phyloP scores from a whole-genome alignment of 92 coral and sea anemone species.

The Porites cylindrica region DNA sequence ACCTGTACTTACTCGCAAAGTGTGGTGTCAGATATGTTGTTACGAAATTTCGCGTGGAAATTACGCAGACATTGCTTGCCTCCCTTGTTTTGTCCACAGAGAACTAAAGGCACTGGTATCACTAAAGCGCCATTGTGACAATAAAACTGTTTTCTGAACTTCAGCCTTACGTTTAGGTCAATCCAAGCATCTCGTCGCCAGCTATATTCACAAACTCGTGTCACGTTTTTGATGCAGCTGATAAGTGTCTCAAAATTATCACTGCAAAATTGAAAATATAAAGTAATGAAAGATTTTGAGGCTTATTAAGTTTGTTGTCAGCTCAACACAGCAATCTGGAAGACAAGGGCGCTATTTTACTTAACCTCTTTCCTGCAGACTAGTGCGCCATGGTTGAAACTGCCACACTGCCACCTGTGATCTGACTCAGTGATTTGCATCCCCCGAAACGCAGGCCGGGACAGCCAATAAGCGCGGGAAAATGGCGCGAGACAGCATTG shows the following conservation, averaged over 20 bases:
- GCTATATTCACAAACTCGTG: conserved; percentile 42
- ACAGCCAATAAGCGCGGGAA: no score
- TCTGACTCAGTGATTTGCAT: no score
- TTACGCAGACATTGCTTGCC: conserved; percentile 37
- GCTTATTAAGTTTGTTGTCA: no score
- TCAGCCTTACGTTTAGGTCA: conserved; percentile 30
- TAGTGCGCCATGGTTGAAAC: no score
- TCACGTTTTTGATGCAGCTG: conserved; percentile 34
- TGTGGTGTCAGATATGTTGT: conserved; percentile 27
- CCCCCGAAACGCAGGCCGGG: no score
- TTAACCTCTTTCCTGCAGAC: no score
- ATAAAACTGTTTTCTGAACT: conserved; percentile 35
- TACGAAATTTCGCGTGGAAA: conserved; percentile 29
- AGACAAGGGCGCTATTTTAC: no score
- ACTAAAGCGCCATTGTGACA: conserved; percentile 46
- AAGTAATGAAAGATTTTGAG: neutral
- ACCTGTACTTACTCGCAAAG: conserved; percentile 29
- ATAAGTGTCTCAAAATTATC: conserved; percentile 29
- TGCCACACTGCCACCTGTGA: no score
- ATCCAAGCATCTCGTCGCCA: conserved; percentile 48
- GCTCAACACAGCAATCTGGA: no score
- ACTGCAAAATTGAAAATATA: conserved; percentile 3
- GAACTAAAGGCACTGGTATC: conserved; percentile 14
- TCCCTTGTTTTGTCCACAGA: conserved; percentile 6
- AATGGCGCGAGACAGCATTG: no score